Base-by-base conservation (phyloP, 2,113 vertebrate genomes). In the Panthera uncia region DNA sequence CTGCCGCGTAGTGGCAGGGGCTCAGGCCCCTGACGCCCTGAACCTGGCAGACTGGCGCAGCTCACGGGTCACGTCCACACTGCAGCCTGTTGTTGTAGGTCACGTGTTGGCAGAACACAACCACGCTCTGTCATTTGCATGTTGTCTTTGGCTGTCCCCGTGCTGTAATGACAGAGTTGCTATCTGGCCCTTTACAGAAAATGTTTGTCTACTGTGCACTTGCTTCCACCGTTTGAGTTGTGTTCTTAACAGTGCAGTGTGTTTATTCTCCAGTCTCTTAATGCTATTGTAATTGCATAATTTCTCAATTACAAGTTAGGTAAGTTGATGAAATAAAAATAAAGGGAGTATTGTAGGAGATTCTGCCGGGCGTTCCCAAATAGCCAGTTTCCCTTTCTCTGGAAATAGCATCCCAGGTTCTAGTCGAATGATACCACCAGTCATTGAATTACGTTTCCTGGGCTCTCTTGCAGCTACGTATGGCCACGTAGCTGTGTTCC, bases 271-370 rank as follows among this genome's bases (percentile, higher is more conserved):
- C 93, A 0, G 33, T 33, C 65, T 66, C 76, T 80, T 45, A 71
- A 76, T 81, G 52, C 8, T 61, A 18, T 21, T 21, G 16, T 74
- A 57, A 84, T 76, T 13, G 10, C 15, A n/a, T 45, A 50, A 21
- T 31, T 83, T 27, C 79, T 82, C 73, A 90, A 83, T 48, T 13
- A 65, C n/a, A 66, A 94, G 29, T 87, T 66, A 57, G 61, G 18
- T 52, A 68, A 87, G 45, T 10, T 45, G n/a, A 33, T 86, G 61
- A 92, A 87, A 16, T 48, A 63, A 89, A 94, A 55, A 83, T 29
- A 10, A 36, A 89, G 81, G n/a, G 11, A 52, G 4, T 6, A 21
- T 68, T 36, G 15, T 66, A 50, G 36, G 16, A 41, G 23, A 45
- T 29, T 93, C 94, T 84, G 41, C 38, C 48, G 12, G 36, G 45